A percentile compares a stretch with the other conserved stretches of the same genome.
These are phyloP conservation scores for Pseudorhombus dupliciocellatus DNA, from an alignment of 2,113 vertebrate species.

Conservation along the genomic window DNA sequence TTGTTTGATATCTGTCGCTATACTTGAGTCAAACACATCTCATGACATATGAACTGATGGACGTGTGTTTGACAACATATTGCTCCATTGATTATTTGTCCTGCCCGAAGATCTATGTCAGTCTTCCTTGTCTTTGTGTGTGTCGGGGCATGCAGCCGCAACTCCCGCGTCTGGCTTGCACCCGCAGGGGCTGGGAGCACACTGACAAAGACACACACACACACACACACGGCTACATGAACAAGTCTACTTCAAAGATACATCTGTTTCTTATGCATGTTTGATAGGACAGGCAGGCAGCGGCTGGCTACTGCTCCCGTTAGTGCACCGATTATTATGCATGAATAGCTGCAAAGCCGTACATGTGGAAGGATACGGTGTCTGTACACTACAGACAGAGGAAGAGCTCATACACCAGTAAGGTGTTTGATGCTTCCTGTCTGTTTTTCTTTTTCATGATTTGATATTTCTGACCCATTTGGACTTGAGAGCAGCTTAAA, in stretches of 20 bases:
- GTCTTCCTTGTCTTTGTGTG: slow-evolving; percentile 33
- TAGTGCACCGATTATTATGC: slow-evolving; percentile 49
- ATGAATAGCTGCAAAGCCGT: slow-evolving; percentile 39
- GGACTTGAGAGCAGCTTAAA: not conserved
- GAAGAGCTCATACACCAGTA: slow-evolving; percentile 1
- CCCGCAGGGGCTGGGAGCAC: slow-evolving; percentile 55
- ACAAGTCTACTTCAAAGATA: slow-evolving; percentile 71
- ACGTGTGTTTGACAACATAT: slow-evolving; percentile 11
- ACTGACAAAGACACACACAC: slow-evolving; percentile 34
- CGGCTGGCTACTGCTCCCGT: slow-evolving; percentile 53
- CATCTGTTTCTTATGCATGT: slow-evolving; percentile 76
- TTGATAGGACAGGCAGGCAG: slow-evolving; percentile 68
- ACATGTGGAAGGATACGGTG: slow-evolving; percentile 6
- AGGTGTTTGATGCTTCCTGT: slow-evolving; percentile 3
- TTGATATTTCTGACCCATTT: not conserved
- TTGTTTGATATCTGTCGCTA: not conserved
- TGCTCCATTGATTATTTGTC: slow-evolving; percentile 33
- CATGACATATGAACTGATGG: slow-evolving; percentile 6
- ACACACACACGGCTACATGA: slow-evolving; percentile 41
- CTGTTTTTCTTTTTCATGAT: slow-evolving; percentile 8
- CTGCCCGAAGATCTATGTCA: slow-evolving; percentile 23
- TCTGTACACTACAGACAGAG: not conserved
- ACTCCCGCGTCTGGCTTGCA: slow-evolving; percentile 37
- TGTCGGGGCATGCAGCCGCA: slow-evolving; percentile 63
- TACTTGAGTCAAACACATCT: not conserved